Percentiles rank a stretch among this genome's conserved stretches.
Conservation (phyloP, 2,113 vertebrate genomes). For the Columba livia region DNA sequence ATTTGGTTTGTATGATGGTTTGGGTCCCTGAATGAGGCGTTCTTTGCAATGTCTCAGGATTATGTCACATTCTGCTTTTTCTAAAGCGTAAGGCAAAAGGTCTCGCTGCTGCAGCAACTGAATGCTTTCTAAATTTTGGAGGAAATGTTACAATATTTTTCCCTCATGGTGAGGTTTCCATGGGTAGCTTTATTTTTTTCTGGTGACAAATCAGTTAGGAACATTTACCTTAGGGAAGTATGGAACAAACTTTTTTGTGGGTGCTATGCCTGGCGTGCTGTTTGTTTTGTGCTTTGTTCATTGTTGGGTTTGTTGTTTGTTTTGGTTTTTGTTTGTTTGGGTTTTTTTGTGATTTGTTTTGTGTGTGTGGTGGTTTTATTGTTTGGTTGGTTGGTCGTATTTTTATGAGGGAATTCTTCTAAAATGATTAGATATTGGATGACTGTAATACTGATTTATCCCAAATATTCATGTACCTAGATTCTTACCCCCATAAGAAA, state of each 20-base stretch:
- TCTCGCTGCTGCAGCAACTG: background rate
- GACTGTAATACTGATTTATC: background rate
- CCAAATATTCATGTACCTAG: background rate
- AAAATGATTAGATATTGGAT: rapidly evolving
- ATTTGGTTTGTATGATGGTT: background rate
- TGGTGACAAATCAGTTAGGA: background rate
- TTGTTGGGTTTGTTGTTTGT: too few species aligned
- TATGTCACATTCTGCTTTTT: background rate
- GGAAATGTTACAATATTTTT: background rate
- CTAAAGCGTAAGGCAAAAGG: background rate
- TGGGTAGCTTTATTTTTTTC: background rate
- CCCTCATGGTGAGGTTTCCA: background rate
- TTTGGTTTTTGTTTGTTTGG: too few species aligned
- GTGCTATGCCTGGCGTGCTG: too few species aligned
- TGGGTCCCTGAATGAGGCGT: background rate
- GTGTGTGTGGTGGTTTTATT: too few species aligned
- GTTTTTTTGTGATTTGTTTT: too few species aligned
- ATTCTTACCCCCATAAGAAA: background rate
- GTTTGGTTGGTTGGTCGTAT: background rate
- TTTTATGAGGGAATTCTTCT: background rate
- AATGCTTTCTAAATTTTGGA: background rate
- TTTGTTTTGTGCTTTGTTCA: too few species aligned
- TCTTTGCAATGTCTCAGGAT: background rate
- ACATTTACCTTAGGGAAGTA: background rate
- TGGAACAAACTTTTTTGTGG: background rate